phyloP scores from a whole-genome alignment of 2,888 invertebrate genomes.

The Eretmocerus hayati region DNA sequence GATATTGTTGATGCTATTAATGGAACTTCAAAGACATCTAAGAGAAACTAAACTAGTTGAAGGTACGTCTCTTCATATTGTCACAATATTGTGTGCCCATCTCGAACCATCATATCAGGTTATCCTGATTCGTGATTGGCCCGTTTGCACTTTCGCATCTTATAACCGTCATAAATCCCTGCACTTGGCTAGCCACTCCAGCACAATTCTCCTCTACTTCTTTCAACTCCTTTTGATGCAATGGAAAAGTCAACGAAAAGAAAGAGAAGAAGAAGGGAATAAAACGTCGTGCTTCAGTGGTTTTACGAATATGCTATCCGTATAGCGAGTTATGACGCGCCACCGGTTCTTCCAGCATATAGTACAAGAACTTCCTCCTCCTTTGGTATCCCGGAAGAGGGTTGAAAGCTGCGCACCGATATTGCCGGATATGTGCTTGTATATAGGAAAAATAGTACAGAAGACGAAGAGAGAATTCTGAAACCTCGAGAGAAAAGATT shows the following conservation, averaged over 20 bases:
- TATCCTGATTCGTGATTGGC: slow-evolving; percentile 45
- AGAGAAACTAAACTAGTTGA: too few species aligned
- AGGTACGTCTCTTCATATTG: too few species aligned
- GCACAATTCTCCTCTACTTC: too few species aligned
- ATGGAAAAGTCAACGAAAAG: too few species aligned
- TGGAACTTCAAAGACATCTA: too few species aligned
- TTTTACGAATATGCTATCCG: slow-evolving; percentile 46
- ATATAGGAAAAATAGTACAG: not conserved
- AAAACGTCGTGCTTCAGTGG: slow-evolving; percentile 41
- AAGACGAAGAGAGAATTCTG: not conserved
- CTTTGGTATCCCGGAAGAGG: slow-evolving; percentile 10
- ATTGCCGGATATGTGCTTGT: slow-evolving; percentile 4
- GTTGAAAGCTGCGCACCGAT: slow-evolving; percentile 9
- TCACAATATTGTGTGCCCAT: too few species aligned
- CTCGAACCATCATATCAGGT: too few species aligned
- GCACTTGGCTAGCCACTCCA: too few species aligned
- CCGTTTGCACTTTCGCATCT: slow-evolving; percentile 35
- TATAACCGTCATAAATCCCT: slow-evolving; percentile 43
- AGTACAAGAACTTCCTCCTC: not conserved
- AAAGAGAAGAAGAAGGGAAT: slow-evolving; percentile 29
- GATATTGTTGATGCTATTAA: too few species aligned
- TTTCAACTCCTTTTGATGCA: too few species aligned
- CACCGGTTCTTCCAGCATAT: not conserved
- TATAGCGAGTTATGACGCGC: slow-evolving; percentile 10
- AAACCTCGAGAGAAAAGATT: too few species aligned